These are phyloP conservation scores for Pipra filicauda DNA, from an alignment of 2,113 vertebrate species.

Conservation along the genomic window DNA sequence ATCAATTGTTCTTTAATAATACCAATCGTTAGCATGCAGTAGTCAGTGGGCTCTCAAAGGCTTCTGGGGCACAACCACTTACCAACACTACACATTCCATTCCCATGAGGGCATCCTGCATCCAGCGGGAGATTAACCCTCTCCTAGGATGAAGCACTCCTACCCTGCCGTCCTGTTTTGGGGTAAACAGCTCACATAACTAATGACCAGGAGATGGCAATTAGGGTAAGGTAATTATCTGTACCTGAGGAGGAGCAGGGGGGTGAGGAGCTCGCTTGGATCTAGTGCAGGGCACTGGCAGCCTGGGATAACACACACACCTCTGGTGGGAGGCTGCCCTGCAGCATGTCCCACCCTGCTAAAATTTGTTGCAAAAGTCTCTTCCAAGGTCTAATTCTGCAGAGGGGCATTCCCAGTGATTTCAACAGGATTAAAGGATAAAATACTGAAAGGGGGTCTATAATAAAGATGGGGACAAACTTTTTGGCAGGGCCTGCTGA, in stretches of 20 bases:
- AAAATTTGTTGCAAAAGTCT: neutral
- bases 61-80: constrained; percentile 82
- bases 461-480: neutral
- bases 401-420: neutral
- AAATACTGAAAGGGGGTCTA: neutral
- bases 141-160: constrained; percentile 60
- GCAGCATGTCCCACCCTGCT: neutral
- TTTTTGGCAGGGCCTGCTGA: neutral
- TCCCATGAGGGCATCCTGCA: constrained; percentile 80
- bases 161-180: neutral
- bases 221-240: neutral
- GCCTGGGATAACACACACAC: fast-evolving
- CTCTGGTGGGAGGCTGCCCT: neutral
- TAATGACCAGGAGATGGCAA: neutral
- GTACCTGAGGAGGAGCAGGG: neutral
- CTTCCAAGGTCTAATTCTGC: neutral
- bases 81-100: constrained; percentile 90
- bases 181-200: constrained; percentile 37
- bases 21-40: constrained; percentile 82
- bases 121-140: constrained; percentile 74
- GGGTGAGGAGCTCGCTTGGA: neutral
- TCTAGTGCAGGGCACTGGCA: neutral
- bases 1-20: constrained; percentile 85
- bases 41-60: constrained; percentile 70
- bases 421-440: neutral